Evolutionary conservation across 2,888 invertebrate genomes (phyloP), one percentile per base, ranked within the genome.

Genomic region (Drosophila rellima): DNA sequence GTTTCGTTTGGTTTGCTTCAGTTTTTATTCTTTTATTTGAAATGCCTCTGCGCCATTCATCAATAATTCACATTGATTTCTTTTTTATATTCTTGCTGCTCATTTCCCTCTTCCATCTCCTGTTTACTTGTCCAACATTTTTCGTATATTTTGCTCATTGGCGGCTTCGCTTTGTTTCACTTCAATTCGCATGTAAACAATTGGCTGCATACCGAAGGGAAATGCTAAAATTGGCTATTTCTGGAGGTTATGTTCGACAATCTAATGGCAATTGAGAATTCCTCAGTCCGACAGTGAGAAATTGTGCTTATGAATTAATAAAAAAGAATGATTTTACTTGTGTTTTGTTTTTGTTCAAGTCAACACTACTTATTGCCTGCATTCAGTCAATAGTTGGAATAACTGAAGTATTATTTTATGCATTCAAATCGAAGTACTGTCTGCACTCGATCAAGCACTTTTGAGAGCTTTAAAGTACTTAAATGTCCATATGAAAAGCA

Each of bases 61-160:
- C 86, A 89, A 89, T 90, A 89, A 89, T 89, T 90, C 86, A 86
- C 84, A 84, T 84, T 88, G 80, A 86, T 82, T 90, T 82, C 73
- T 63, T 65, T 47, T 69, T 60, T 47, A 66, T 63, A 61, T 66
- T 57, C 59, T 64, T 52, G 57, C 63, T 78, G 63, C 26, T 59
- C 62, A 68, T 64, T 69, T 62, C 40, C 40, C 42, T 37, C 44
- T 11, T 31, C 13, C n/a, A n/a, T n/a, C 15, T 55, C 33, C 39
- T 50, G 29, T 51, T 72, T 54, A 70, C 62, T 57, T 68, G 57
- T 55, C 70, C 64, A 47, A 65, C 67, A 33, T 67, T 51, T 39
- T 39, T 18, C 23, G 18, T 10, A 42, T 56, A 55, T 56, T 72
- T 77, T 70, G 68, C 65, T 66, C 60, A 44, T 64, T 72, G 68